phyloP scores from a whole-genome alignment of 2,797 vertebrate genomes.

The Tadarida brasiliensis region DNA sequence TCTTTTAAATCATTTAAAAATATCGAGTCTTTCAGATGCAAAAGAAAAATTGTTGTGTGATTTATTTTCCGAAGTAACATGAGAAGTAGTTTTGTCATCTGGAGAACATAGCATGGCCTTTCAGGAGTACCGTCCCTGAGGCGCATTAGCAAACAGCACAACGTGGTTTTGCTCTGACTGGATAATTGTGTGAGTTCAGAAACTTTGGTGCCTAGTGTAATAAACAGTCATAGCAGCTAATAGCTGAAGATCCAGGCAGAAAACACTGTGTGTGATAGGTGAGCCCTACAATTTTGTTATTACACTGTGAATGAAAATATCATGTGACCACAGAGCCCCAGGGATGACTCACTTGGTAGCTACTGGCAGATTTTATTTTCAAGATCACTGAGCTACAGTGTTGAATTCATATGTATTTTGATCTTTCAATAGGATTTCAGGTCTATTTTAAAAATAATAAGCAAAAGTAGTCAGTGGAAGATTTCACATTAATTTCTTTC shows the following conservation, averaged over 20 bases:
- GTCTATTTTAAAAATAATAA: conserved; percentile 37
- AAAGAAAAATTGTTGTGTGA: neutral
- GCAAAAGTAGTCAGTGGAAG: neutral
- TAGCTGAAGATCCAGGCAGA: conserved; percentile 49
- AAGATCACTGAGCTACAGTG: neutral
- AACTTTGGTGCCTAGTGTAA: neutral
- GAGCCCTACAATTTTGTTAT: conserved; percentile 52
- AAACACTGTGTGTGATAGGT: conserved; percentile 12
- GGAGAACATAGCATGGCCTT: neutral
- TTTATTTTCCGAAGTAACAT: neutral
- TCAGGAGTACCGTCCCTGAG: neutral
- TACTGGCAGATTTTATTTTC: conserved; percentile 57
- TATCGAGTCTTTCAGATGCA: neutral
- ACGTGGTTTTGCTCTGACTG: neutral
- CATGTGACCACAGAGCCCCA: conserved; percentile 46
- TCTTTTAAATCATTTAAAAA: conserved; percentile 13
- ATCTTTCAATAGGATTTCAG: neutral
- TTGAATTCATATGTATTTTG: conserved; percentile 38
- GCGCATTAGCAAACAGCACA: neutral
- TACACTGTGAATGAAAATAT: conserved; percentile 52
- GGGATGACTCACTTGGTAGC: neutral
- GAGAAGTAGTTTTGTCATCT: neutral
- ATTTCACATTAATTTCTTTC: conserved; percentile 21
- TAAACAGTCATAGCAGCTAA: neutral
- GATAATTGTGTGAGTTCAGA: neutral